Percentiles rank a stretch among this genome's conserved stretches.
Conservation (phyloP, 1,140 invertebrate species). For the Hormaphis cornu region DNA sequence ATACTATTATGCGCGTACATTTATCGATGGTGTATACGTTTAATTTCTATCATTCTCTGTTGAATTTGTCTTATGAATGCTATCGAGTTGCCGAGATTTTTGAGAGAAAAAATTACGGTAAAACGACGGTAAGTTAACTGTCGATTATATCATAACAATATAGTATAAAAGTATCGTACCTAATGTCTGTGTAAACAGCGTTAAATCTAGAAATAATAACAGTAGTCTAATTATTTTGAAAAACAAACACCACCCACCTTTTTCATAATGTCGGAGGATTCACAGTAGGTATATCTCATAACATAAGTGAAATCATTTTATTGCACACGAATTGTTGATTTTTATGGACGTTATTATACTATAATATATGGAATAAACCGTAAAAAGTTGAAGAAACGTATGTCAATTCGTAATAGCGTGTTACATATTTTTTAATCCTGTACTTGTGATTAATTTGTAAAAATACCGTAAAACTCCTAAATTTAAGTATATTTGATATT, state of each 20-base stretch:
- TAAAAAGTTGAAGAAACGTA: background rate
- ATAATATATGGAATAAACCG: background rate
- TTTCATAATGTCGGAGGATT: background rate
- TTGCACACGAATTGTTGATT: background rate
- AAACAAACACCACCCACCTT: background rate
- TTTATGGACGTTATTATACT: too few species aligned
- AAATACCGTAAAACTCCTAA: too few species aligned
- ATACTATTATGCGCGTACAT: background rate
- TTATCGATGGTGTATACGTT: too few species aligned
- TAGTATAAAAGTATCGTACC: slow-evolving; percentile 11
- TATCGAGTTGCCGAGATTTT: background rate
- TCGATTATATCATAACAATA: slow-evolving; percentile 14
- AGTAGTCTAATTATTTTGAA: background rate
- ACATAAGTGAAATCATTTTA: background rate
- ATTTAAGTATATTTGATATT: background rate
- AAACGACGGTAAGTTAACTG: background rate
- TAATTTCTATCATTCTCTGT: too few species aligned
- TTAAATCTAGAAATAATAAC: background rate
- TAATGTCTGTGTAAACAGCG: slow-evolving; percentile 3
- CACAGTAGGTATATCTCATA: background rate
- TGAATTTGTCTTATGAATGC: slow-evolving; percentile 1
- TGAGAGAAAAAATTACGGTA: background rate
- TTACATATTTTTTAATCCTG: background rate
- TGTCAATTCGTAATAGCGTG: slow-evolving; percentile 13
- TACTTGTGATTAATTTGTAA: background rate